Conservation (phyloP, 2,797 vertebrate species). For the Leptodactylus fallax region DNA sequence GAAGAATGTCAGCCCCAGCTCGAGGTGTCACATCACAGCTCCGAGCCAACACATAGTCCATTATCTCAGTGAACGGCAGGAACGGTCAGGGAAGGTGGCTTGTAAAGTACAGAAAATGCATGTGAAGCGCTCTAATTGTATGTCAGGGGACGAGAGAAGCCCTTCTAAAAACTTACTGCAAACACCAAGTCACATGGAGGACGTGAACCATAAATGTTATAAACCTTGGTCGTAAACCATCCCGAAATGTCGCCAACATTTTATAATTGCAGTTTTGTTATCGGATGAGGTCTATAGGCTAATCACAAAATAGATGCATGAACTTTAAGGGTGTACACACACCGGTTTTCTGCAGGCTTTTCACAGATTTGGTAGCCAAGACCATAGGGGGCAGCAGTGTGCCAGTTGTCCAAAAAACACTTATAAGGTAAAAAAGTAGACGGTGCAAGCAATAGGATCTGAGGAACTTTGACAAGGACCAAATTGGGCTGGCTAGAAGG, state of each 20-base stretch:
- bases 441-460: too few species aligned
- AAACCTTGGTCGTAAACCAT: not conserved
- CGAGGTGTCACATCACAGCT: slow-evolving; percentile 40
- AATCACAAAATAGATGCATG: not conserved
- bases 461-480: too few species aligned
- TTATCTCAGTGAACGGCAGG: slow-evolving; percentile 4
- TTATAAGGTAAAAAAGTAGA: too few species aligned
- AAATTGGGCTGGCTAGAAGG: too few species aligned
- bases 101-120: slow-evolving; percentile 40
- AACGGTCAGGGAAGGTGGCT: slow-evolving; percentile 29
- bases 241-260: not conserved
- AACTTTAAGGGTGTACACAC: not conserved
- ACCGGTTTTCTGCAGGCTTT: too few species aligned
- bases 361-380: too few species aligned
- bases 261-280: not conserved
- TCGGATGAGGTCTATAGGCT: not conserved
- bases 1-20: slow-evolving; percentile 29
- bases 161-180: slow-evolving; percentile 7
- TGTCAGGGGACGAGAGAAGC: slow-evolving; percentile 3
- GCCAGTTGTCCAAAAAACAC: too few species aligned
- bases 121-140: slow-evolving; percentile 11
- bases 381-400: too few species aligned
- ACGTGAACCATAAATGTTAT: not conserved
- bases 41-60: slow-evolving; percentile 12
- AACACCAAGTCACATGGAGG: not conserved